Conservation (phyloP, 2,797 vertebrate species). For the Anabas testudineus region DNA sequence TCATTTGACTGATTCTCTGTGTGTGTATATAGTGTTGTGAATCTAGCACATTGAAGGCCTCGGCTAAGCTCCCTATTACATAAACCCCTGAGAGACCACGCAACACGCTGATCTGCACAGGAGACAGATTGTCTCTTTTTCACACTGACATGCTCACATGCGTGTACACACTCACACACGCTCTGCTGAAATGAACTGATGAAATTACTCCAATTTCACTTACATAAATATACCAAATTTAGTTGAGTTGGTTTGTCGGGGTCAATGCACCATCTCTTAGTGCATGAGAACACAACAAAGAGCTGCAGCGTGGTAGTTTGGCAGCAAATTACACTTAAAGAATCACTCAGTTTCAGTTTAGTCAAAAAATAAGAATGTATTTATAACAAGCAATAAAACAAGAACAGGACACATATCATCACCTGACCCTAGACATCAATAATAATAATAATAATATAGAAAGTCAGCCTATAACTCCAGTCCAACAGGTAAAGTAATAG, state of each 20-base stretch:
- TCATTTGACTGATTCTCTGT: background rate
- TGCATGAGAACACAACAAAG: slow-evolving; percentile 7
- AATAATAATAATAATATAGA: too few species aligned
- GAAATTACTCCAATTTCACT: slow-evolving; percentile 2
- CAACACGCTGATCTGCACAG: slow-evolving; percentile 35
- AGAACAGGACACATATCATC: too few species aligned
- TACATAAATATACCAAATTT: background rate
- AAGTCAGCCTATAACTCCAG: too few species aligned
- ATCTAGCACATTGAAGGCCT: slow-evolving; percentile 32
- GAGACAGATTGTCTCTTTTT: slow-evolving; percentile 27
- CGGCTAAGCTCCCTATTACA: slow-evolving; percentile 65
- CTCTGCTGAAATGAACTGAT: slow-evolving; percentile 1
- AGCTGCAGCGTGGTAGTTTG: slow-evolving; percentile 6
- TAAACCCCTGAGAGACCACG: slow-evolving; percentile 52
- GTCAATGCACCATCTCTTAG: background rate
- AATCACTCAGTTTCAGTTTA: background rate
- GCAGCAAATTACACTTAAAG: slow-evolving; percentile 8
- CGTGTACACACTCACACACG: background rate
- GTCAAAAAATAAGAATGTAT: too few species aligned
- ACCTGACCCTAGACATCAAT: too few species aligned
- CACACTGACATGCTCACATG: background rate
- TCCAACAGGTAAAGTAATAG: too few species aligned
- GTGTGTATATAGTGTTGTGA: slow-evolving; percentile 23
- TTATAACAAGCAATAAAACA: too few species aligned
- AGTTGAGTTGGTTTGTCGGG: slow-evolving; percentile 10